phyloP scores from a whole-genome alignment of 2,113 vertebrate genomes.

The Ardeotis arabs region DNA sequence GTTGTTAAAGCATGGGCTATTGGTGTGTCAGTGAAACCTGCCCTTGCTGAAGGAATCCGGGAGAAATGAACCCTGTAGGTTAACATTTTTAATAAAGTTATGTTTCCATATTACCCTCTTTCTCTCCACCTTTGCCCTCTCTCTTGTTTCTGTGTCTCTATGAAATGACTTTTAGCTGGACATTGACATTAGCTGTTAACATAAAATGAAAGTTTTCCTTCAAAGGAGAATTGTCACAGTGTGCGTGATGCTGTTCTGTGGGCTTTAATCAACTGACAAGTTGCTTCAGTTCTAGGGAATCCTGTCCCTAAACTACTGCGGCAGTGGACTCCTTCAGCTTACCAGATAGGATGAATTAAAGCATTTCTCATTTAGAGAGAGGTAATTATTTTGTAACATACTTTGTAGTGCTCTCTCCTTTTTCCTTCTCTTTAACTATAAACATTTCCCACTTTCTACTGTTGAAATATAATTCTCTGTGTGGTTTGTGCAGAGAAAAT shows the following conservation, averaged over 20 bases:
- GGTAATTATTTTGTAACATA: not conserved
- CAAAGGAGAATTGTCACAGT: not conserved
- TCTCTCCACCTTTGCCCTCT: not conserved
- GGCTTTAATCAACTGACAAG: not conserved
- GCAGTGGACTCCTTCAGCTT: not conserved
- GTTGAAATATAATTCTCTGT: not conserved
- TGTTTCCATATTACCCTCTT: not conserved
- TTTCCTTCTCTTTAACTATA: not conserved
- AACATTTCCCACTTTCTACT: slow-evolving; percentile 5
- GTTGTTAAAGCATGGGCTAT: not conserved
- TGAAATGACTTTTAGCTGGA: not conserved
- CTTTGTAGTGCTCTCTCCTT: not conserved
- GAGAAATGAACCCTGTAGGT: not conserved
- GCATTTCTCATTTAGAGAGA: not conserved
- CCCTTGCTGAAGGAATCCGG: not conserved
- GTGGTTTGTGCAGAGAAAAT: not conserved
- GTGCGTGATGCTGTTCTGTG: not conserved
- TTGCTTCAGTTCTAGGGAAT: not conserved
- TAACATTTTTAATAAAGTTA: not conserved
- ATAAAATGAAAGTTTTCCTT: not conserved
- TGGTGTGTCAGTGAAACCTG: fast-evolving
- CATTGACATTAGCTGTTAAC: not conserved
- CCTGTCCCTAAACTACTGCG: not conserved
- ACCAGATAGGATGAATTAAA: not conserved
- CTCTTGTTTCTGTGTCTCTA: not conserved